Evolutionary conservation across 2,113 vertebrate species (phyloP).

Genomic region (Antennarius striatus): DNA sequence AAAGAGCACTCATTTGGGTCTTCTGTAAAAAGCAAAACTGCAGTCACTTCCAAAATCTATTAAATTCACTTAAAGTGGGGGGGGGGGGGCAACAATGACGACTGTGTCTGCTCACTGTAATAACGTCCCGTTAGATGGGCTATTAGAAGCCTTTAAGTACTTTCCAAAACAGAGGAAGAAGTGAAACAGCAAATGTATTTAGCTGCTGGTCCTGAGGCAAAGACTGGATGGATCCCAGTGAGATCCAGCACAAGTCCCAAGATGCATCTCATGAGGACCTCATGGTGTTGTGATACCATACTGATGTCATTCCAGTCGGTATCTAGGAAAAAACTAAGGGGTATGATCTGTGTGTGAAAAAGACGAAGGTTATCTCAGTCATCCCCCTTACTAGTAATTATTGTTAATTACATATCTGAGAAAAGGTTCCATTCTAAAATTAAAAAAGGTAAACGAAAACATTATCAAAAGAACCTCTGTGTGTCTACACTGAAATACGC

Average conservation of each 20-base stretch:
- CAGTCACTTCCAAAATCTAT: slow-evolving; percentile 35
- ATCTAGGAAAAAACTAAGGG: background rate
- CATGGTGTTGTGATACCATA: slow-evolving; percentile 35
- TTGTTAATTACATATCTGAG: too few species aligned
- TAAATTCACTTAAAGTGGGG: slow-evolving; percentile 31
- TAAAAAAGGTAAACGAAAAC: too few species aligned
- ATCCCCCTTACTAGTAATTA: too few species aligned
- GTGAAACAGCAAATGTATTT: slow-evolving; percentile 51
- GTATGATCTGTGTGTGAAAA: background rate
- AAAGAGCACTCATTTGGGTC: slow-evolving; percentile 4
- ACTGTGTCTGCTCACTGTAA: slow-evolving; percentile 54
- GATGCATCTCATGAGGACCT: slow-evolving; percentile 61
- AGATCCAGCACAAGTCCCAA: slow-evolving; percentile 49
- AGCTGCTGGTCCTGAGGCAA: slow-evolving; percentile 47
- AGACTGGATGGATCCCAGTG: slow-evolving; percentile 33
- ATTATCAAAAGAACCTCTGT: too few species aligned
- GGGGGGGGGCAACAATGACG: slow-evolving; percentile 49
- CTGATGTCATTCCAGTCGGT: slow-evolving; percentile 22
- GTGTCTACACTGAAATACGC: too few species aligned
- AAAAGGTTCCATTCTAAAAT: too few species aligned
- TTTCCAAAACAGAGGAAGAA: slow-evolving; percentile 51
- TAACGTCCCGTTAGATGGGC: slow-evolving; percentile 46
- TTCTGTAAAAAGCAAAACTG: slow-evolving; percentile 32
- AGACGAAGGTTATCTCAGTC: too few species aligned
- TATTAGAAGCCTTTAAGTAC: slow-evolving; percentile 56